Evolutionary conservation across 2,113 vertebrate genomes (phyloP).

Genomic region (Cololabis saira): DNA sequence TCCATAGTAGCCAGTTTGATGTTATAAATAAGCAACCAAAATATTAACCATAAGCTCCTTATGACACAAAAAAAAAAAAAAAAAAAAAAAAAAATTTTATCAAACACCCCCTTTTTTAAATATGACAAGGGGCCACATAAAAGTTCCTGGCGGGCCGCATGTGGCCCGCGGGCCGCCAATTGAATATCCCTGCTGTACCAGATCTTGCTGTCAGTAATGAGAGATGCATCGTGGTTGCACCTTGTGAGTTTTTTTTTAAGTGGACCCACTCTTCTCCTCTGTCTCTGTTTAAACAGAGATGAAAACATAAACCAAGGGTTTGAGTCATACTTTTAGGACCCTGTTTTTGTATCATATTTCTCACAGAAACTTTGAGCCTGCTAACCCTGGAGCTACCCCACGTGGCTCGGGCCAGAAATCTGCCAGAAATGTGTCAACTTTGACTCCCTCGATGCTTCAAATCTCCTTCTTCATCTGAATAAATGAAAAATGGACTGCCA

Average conservation of each 20-base stretch:
- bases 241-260: slow-evolving; percentile 41
- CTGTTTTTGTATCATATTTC: slow-evolving; percentile 17
- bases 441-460: slow-evolving; percentile 4
- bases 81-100: no score
- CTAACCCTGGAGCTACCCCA: slow-evolving; percentile 12
- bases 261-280: slow-evolving; percentile 11
- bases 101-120: no score
- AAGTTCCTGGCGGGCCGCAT: no score
- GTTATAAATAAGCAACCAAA: no score
- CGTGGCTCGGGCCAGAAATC: slow-evolving; percentile 9
- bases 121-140: no score
- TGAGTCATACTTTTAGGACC: slow-evolving; percentile 37
- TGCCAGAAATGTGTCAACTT: slow-evolving; percentile 21
- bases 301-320: slow-evolving; percentile 9
- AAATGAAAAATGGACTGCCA: slow-evolving; percentile 6
- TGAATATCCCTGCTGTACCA: no score
- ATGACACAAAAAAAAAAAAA: no score
- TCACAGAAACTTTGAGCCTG: slow-evolving; percentile 8
- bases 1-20: no score
- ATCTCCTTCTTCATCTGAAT: slow-evolving; percentile 18
- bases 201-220: slow-evolving; percentile 71
- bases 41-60: no score
- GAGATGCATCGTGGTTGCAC: slow-evolving; percentile 41
- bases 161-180: no score
- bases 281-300: slow-evolving; percentile 28